Evolutionary conservation across 2,113 vertebrate species (phyloP).

Genomic region (Rhizomys pruinosus): DNA sequence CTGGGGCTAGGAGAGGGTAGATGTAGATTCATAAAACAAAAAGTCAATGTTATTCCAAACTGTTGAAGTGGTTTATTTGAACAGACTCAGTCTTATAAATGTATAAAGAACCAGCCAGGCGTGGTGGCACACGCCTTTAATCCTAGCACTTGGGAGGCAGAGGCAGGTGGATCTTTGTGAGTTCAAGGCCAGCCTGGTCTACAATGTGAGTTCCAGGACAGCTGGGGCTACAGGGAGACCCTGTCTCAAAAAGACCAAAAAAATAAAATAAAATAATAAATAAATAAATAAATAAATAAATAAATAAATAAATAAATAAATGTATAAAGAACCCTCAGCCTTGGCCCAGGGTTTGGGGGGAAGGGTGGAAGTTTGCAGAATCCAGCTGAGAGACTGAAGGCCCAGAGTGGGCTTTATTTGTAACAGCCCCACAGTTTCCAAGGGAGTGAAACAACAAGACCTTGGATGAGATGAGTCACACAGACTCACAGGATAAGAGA

Average conservation of each 20-base stretch:
- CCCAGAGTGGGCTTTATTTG: slow-evolving; percentile 51
- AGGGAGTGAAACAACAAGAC: slow-evolving; percentile 60
- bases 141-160: too few species aligned
- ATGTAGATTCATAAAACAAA: neutral
- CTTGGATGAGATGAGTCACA: slow-evolving; percentile 62
- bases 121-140: too few species aligned
- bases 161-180: too few species aligned
- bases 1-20: fast-evolving
- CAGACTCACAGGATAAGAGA: slow-evolving; percentile 51
- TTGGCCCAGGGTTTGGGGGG: neutral
- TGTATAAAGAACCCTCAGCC: neutral
- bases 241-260: too few species aligned
- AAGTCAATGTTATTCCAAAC: neutral
- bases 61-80: slow-evolving; percentile 9
- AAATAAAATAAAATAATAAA: too few species aligned
- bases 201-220: too few species aligned
- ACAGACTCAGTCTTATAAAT: neutral
- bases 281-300: too few species aligned
- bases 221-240: too few species aligned
- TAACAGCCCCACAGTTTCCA: slow-evolving; percentile 63
- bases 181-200: too few species aligned
- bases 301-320: too few species aligned
- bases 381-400: slow-evolving; percentile 22
- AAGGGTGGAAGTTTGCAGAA: neutral
- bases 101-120: neutral